Evolutionary conservation across 2,113 vertebrate genomes (phyloP).

Genomic region (Ranitomeya imitator): DNA sequence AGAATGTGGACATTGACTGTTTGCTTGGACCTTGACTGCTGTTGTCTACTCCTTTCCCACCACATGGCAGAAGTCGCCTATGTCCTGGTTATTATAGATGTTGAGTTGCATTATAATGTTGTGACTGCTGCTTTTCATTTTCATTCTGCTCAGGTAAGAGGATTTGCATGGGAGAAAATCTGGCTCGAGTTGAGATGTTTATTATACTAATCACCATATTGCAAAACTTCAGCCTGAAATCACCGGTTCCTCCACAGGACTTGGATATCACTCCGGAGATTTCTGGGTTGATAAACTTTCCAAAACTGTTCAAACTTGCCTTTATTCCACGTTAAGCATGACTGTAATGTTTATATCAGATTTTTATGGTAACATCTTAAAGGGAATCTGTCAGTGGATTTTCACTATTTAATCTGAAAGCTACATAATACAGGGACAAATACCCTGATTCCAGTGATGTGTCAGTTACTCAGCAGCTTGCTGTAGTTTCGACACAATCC

Average conservation of each 20-base stretch:
- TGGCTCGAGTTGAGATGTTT: constrained; percentile 71
- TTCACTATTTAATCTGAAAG: too few species aligned
- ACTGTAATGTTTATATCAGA: neutral
- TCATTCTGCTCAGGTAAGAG: constrained; percentile 56
- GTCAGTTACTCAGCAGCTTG: too few species aligned
- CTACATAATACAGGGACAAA: too few species aligned
- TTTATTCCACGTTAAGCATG: constrained; percentile 59
- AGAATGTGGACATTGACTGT: too few species aligned
- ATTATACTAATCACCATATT: constrained; percentile 66
- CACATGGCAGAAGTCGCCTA: too few species aligned
- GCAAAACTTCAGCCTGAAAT: constrained; percentile 66
- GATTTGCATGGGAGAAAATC: constrained; percentile 64
- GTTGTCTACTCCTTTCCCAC: too few species aligned
- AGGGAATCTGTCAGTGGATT: too few species aligned
- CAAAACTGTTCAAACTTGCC: constrained; percentile 63
- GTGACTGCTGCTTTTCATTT: neutral
- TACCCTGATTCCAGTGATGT: too few species aligned
- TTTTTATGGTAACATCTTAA: too few species aligned
- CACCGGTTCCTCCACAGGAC: constrained; percentile 58
- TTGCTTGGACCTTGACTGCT: too few species aligned
- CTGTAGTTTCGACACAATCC: too few species aligned
- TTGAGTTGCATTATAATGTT: neutral
- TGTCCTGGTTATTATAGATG: too few species aligned
- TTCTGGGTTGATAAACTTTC: constrained; percentile 65
- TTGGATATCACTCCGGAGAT: constrained; percentile 61